Conservation (phyloP, 2,113 vertebrate genomes). For the Bos indicus region DNA sequence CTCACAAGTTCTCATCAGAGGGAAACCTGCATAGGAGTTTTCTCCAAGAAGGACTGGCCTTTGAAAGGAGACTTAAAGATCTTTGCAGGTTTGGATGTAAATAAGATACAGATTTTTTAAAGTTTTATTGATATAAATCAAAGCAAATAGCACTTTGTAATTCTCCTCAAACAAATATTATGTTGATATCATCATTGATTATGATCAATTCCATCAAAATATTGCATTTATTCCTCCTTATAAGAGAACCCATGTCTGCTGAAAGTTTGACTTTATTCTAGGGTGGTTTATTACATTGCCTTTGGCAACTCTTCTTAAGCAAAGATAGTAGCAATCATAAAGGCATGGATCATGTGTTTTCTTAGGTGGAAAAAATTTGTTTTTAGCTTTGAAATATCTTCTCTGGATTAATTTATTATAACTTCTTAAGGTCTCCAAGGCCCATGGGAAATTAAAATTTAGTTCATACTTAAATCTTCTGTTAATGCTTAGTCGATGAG, state of each 20-base stretch:
- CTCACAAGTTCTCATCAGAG: conserved; percentile 40
- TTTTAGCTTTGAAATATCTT: conserved; percentile 24
- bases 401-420: background rate
- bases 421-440: conserved; percentile 21
- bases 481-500: background rate
- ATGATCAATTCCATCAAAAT: conserved; percentile 5
- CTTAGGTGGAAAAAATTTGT: conserved; percentile 15
- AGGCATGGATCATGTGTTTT: background rate
- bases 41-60: conserved; percentile 41
- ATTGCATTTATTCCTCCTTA: conserved; percentile 11
- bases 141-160: conserved; percentile 46
- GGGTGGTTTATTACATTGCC: background rate
- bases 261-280: conserved; percentile 52
- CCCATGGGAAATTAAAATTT: background rate
- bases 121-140: conserved; percentile 41
- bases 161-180: conserved; percentile 49
- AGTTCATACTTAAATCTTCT: conserved; percentile 7
- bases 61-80: conserved; percentile 26
- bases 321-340: background rate
- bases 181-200: conserved; percentile 49
- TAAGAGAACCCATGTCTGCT: conserved; percentile 32
- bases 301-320: background rate
- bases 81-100: conserved; percentile 42
- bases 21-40: conserved; percentile 23
- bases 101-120: conserved; percentile 21